Evolutionary conservation across 2,797 vertebrate species (phyloP).

Genomic region (Pseudopleuronectes americanus): DNA sequence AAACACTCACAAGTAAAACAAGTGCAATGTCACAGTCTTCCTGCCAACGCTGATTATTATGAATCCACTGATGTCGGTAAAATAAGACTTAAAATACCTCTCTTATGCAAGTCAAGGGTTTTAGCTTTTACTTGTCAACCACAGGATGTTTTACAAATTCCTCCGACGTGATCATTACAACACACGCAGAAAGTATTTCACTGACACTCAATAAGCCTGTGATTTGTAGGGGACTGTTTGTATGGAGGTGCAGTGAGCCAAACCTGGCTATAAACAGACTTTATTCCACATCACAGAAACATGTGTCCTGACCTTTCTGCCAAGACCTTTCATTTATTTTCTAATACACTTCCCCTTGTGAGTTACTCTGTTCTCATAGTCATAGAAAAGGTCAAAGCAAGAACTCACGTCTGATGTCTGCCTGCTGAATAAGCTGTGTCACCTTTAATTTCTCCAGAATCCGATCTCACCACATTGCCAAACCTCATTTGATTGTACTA

Average conservation of each 20-base stretch:
- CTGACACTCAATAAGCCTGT: conserved; percentile 16
- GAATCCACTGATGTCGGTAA: conserved; percentile 14
- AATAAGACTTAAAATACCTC: conserved; percentile 13
- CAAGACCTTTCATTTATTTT: conserved; percentile 94
- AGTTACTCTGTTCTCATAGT: conserved; percentile 88
- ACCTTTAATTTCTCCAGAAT: conserved; percentile 73
- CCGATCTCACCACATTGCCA: conserved; percentile 25
- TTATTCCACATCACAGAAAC: conserved; percentile 93
- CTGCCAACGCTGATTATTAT: conserved; percentile 10
- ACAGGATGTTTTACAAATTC: conserved; percentile 28
- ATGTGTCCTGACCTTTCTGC: conserved; percentile 97
- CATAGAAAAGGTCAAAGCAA: conserved; percentile 92
- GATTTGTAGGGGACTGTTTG: conserved; percentile 50
- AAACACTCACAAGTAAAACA: conserved; percentile 7
- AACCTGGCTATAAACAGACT: conserved; percentile 83
- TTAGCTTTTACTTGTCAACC: conserved; percentile 21
- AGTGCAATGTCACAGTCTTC: conserved; percentile 7
- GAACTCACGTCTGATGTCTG: conserved; percentile 84
- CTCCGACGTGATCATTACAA: conserved; percentile 2
- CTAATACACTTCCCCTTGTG: conserved; percentile 91
- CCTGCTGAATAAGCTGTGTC: conserved; percentile 79
- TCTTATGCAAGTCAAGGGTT: not conserved
- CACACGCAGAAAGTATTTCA: conserved; percentile 14
- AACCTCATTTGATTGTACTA: conserved; percentile 44
- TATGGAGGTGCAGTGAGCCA: conserved; percentile 63